A percentile compares a stretch with the other conserved stretches of the same genome.
Conservation (phyloP, 2,888 invertebrate species). For the Chloroclysta siterata region DNA sequence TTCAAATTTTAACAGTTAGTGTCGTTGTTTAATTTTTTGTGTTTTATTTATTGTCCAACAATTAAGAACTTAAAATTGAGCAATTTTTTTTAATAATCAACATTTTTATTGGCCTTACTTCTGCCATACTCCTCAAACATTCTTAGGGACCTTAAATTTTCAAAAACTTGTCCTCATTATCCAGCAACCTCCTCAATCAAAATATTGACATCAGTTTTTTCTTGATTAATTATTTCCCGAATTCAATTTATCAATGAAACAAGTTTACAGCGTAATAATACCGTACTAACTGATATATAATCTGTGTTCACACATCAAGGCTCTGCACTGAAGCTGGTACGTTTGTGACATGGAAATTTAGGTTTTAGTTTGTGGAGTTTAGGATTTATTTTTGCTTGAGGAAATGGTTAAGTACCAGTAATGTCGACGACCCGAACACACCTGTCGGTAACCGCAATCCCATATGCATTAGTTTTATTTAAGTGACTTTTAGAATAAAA, state of each 20-base stretch:
- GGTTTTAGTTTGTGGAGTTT: conserved; percentile 22
- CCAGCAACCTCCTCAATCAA: conserved; percentile 15
- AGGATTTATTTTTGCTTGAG: neutral
- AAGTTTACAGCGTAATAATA: conserved; percentile 31
- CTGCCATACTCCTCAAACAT: no score
- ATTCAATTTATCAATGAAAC: conserved; percentile 32
- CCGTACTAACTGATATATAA: conserved; percentile 17
- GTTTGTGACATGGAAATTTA: conserved; percentile 23
- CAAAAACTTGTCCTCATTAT: conserved; percentile 4
- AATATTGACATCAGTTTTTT: conserved; percentile 20
- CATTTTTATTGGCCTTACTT: no score
- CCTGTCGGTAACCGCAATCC: conserved; percentile 68
- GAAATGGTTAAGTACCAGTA: conserved; percentile 51
- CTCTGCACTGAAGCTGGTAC: conserved; percentile 21
- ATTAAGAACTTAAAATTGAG: no score
- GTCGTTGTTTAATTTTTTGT: no score
- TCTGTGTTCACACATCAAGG: conserved; percentile 14
- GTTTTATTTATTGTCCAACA: no score
- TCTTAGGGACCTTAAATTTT: neutral
- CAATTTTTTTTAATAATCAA: no score
- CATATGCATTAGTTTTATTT: conserved; percentile 57
- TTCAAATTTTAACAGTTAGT: no score
- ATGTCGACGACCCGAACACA: conserved; percentile 72
- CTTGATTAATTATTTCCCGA: conserved; percentile 22
- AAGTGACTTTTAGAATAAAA: conserved; percentile 34